phyloP scores from a whole-genome alignment of 64 coral and sea anemone genomes.

The Stichodactyla mertensii region DNA sequence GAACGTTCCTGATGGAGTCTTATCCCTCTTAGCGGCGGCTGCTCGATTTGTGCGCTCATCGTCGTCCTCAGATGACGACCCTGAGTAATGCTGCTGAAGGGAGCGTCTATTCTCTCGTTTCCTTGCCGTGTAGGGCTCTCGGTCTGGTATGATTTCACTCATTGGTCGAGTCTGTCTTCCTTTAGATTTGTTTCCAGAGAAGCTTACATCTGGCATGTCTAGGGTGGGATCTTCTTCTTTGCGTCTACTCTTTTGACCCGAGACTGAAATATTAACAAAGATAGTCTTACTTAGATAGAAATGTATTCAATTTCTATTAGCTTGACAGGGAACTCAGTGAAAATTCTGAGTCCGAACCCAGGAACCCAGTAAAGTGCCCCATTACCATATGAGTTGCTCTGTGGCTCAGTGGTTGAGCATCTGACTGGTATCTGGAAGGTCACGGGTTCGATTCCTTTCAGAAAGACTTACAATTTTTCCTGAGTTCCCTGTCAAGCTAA shows the following conservation, averaged over 20 bases:
- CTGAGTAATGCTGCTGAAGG: conserved; percentile 60
- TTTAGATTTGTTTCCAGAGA: conserved; percentile 53
- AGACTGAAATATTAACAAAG: conserved; percentile 48
- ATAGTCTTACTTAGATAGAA: neutral
- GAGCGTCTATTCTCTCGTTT: conserved; percentile 64
- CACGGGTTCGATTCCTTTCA: no score
- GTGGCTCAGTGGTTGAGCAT: no score
- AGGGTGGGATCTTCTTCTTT: conserved; percentile 19
- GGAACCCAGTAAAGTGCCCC: no score
- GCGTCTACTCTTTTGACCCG: conserved; percentile 52
- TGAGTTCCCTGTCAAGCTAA: no score
- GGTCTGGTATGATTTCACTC: conserved; percentile 63
- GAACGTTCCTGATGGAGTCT: conserved; percentile 63
- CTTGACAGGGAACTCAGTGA: no score
- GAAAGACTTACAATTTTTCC: no score
- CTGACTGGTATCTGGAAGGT: no score
- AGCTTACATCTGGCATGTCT: conserved; percentile 65
- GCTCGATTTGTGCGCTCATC: conserved; percentile 82
- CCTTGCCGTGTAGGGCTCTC: conserved; percentile 56
- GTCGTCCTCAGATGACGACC: conserved; percentile 80
- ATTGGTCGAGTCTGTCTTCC: conserved; percentile 33
- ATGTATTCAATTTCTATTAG: neutral
- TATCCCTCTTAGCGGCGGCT: conserved; percentile 20
- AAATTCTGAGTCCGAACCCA: no score
- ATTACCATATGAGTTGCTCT: no score